Evolutionary conservation across 2,888 invertebrate species (phyloP).

Genomic region (Epistrophe eligans): DNA sequence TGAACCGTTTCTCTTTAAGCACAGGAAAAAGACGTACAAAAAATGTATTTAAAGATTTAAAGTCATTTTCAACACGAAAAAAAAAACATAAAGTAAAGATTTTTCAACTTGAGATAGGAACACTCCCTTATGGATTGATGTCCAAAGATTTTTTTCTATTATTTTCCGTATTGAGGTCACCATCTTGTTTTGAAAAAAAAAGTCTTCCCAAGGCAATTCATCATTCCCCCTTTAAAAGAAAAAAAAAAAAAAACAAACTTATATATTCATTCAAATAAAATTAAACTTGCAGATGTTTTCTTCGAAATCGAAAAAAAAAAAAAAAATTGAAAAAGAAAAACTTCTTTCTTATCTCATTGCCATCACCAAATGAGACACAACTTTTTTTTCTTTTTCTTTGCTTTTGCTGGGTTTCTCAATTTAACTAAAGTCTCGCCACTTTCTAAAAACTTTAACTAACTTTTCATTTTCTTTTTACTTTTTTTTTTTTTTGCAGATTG

Average conservation of each 20-base stretch:
- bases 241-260: not conserved
- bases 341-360: conserved; percentile 17
- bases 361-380: conserved; percentile 31
- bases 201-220: not conserved
- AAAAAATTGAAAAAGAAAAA: not conserved
- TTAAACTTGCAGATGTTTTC: conserved; percentile 10
- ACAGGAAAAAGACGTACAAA: not conserved
- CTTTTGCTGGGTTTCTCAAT: conserved; percentile 28
- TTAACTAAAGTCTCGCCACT: conserved; percentile 35
- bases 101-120: conserved; percentile 1
- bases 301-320: not conserved
- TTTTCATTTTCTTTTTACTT: conserved; percentile 6
- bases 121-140: conserved; percentile 11
- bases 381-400: not conserved
- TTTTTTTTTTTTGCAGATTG: conserved; percentile 37
- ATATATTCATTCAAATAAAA: conserved; percentile 15
- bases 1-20: no score
- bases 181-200: not conserved
- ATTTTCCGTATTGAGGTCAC: not conserved
- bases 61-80: not conserved
- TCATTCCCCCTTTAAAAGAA: not conserved
- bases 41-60: not conserved
- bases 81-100: not conserved
- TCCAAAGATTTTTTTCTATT: not conserved
- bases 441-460: conserved; percentile 3